Conservation (phyloP, 1,140 invertebrate species). For the Eulimnadia texana region DNA sequence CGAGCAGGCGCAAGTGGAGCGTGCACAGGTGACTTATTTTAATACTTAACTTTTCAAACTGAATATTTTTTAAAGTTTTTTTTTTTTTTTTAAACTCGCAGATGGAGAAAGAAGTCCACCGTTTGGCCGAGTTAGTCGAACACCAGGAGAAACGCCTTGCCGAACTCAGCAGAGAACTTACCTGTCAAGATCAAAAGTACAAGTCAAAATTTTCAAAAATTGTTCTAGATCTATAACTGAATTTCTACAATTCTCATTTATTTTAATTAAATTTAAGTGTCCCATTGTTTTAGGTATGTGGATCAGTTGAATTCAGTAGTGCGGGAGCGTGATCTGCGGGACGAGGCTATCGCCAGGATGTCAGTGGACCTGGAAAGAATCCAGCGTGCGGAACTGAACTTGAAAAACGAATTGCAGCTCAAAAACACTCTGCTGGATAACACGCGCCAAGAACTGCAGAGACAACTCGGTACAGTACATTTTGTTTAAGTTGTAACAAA, state of each 20-base stretch:
- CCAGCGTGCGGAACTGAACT: constrained; percentile 4
- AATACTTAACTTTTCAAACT: not conserved
- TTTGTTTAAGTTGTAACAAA: not conserved
- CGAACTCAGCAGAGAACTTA: not conserved
- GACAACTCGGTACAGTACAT: constrained; percentile 9
- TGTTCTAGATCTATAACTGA: not conserved
- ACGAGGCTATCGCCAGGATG: constrained; percentile 2
- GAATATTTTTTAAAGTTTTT: too few species aligned
- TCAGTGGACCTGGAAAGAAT: constrained; percentile 6
- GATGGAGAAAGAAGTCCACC: constrained; percentile 15
- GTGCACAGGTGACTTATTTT: constrained; percentile 9
- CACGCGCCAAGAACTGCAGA: constrained; percentile 9
- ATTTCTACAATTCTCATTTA: too few species aligned
- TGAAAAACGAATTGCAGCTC: constrained; percentile 10
- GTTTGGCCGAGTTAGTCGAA: constrained; percentile 8
- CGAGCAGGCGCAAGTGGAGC: constrained; percentile 15
- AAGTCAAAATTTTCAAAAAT: not conserved
- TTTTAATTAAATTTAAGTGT: too few species aligned
- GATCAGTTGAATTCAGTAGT: constrained; percentile 5
- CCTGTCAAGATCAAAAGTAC: not conserved
- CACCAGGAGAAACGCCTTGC: constrained; percentile 9
- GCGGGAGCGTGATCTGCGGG: constrained; percentile 8
- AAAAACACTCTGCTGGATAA: constrained; percentile 11
- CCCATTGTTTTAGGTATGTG: not conserved
- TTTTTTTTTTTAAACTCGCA: not conserved